Percentiles rank a stretch among this genome's conserved stretches.
Evolutionary conservation across 2,888 invertebrate species (phyloP).

Genomic region (Petrolisthes cinctipes): DNA sequence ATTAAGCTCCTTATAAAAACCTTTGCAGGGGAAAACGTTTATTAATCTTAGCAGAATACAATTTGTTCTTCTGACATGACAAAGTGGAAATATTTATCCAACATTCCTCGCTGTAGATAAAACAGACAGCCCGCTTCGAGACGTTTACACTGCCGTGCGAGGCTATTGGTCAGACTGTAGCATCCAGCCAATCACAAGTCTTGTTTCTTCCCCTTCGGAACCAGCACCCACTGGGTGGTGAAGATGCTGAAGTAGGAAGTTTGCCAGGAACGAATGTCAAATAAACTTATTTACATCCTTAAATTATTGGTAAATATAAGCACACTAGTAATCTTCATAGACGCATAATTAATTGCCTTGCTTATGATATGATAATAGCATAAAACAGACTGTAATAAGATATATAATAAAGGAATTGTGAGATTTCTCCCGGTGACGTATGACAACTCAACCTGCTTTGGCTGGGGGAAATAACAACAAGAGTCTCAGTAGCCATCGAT

Average conservation of each 20-base stretch:
- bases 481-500: conserved; percentile 31
- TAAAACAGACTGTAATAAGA: background rate
- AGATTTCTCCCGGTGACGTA: background rate
- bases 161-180: background rate
- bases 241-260: background rate
- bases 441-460: conserved; percentile 22
- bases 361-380: background rate
- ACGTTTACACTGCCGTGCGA: background rate
- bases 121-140: background rate
- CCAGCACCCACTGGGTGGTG: background rate
- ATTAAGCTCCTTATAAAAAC: background rate
- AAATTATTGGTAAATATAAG: background rate
- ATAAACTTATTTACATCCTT: background rate
- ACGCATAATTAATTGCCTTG: background rate
- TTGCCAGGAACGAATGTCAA: background rate
- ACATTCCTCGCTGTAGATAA: background rate
- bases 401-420: background rate
- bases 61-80: background rate
- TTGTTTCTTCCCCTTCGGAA: background rate
- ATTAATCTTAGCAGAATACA: background rate
- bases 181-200: background rate
- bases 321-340: background rate
- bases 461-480: conserved; percentile 39
- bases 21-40: background rate
- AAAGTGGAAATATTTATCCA: background rate